Evolutionary conservation across 2,113 vertebrate genomes (phyloP).

Genomic region (Peromyscus californicus): DNA sequence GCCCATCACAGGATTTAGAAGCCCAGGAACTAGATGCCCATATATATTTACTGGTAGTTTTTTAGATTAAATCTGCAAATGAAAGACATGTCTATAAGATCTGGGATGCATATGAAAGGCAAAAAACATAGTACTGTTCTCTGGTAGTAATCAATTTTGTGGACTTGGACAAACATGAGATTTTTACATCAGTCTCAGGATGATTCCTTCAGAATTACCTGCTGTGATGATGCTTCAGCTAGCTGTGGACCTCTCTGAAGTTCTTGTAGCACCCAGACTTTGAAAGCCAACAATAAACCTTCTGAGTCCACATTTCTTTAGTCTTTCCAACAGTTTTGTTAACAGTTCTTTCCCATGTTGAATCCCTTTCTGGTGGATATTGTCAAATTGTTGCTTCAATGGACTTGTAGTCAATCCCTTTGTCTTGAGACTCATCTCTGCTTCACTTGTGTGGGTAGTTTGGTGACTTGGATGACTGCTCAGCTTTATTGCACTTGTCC

Average conservation of each 20-base stretch:
- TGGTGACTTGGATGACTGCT: neutral
- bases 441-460: neutral
- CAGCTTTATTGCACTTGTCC: neutral
- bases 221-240: neutral
- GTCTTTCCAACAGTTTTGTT: neutral
- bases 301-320: neutral
- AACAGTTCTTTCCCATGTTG: neutral
- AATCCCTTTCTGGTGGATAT: neutral
- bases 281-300: neutral
- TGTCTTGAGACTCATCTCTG: constrained; percentile 6
- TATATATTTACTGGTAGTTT: neutral
- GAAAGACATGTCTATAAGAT: neutral
- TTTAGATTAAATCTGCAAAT: neutral
- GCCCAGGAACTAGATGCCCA: neutral
- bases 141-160: neutral
- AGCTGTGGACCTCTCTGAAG: neutral
- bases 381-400: neutral
- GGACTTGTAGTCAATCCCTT: neutral
- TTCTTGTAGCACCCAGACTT: neutral
- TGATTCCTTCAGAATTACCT: constrained; percentile 24
- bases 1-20: neutral
- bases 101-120: neutral
- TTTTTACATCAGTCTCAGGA: neutral
- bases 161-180: neutral
- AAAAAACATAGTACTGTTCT: neutral